Evolutionary conservation across 64 coral and sea anemone genomes (phyloP), one percentile per base, ranked within the genome.

Genomic region (Catalaphyllia jardinei): DNA sequence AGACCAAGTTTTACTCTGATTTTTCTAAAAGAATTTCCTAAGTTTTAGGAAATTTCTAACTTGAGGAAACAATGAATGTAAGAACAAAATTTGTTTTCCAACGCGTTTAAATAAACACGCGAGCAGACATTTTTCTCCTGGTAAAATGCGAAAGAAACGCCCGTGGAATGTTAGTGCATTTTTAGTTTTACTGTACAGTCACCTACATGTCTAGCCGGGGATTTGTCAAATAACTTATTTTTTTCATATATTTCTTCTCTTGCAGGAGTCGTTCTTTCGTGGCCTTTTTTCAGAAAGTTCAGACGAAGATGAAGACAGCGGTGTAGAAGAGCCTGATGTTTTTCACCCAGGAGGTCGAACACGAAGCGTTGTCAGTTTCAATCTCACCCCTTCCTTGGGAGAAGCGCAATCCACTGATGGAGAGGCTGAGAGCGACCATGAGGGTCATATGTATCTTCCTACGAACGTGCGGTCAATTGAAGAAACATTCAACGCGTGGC

Each of bases 401-500:
- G 86, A 86, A 20, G 82, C 17, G 18, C 51, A 33, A 75, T 52
- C 50, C 31, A 75, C 88, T 62, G 91, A 88, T 31, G 62, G 31
- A 11, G 86, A 93, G 49, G 67, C 61, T n/a, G 64, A 83, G 29
- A 55, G 19, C 31, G 39, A 77, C 2, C 85, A 52, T 9, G 91
- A 74, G 77, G 84, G 8, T 19, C 86, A 79, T 59, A 78, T 82
- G 22, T 92, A 76, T 84, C 89, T 93, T 33, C 92, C 92, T 52
- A 57, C 80, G 24, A 67, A 91, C 64, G 84, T 91, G 27, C 83
- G 88, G 10, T 87, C 95, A 24, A 90, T 97, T 46, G 95, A 97
- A 72, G 95, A 97, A 67, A 97, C 88, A n/a, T 87, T 97, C 63
- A 83, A 89, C 77, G 95, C 92, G 10, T 97, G 95, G 95, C 88